Evolutionary conservation across 2,888 invertebrate species (phyloP).

Genomic region (Eledona agricola): DNA sequence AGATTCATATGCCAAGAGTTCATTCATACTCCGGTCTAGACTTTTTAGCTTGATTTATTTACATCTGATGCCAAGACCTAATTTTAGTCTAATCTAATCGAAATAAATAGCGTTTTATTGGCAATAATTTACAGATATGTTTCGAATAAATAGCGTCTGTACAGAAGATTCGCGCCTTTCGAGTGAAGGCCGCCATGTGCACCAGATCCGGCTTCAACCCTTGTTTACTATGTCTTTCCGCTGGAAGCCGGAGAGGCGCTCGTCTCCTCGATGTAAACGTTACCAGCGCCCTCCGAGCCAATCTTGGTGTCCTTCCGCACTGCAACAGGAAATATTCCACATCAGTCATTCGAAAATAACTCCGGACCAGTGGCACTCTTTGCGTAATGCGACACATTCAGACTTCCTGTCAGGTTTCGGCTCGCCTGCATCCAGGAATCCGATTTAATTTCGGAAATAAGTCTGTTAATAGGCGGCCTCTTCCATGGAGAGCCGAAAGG

Average conservation of each 20-base stretch:
- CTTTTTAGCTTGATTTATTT: conserved; percentile 45
- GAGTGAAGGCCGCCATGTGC: conserved; percentile 38
- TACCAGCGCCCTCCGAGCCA: conserved; percentile 56
- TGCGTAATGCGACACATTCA: conserved; percentile 40
- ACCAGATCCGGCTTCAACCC: conserved; percentile 33
- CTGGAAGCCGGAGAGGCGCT: conserved; percentile 42
- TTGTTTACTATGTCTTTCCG: conserved; percentile 49
- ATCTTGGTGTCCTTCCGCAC: conserved; percentile 61
- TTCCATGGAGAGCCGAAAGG: conserved; percentile 10
- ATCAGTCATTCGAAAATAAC: conserved; percentile 42
- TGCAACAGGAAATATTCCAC: conserved; percentile 55
- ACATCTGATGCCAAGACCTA: conserved; percentile 48
- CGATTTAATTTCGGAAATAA: conserved; percentile 19
- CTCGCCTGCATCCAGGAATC: conserved; percentile 35
- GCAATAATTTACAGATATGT: conserved; percentile 48
- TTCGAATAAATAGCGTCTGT: conserved; percentile 47
- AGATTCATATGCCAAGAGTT: conserved; percentile 45
- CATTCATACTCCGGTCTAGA: conserved; percentile 47
- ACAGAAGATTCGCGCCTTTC: too few relatives aligned
- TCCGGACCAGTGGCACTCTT: conserved; percentile 32
- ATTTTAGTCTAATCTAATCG: conserved; percentile 44
- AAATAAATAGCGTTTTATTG: conserved; percentile 50
- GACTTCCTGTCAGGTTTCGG: conserved; percentile 39
- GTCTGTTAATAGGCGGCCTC: conserved; percentile 6
- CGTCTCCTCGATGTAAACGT: conserved; percentile 63